Evolutionary conservation across 2,113 vertebrate species (phyloP).

Genomic region (Notothenia rossii): DNA sequence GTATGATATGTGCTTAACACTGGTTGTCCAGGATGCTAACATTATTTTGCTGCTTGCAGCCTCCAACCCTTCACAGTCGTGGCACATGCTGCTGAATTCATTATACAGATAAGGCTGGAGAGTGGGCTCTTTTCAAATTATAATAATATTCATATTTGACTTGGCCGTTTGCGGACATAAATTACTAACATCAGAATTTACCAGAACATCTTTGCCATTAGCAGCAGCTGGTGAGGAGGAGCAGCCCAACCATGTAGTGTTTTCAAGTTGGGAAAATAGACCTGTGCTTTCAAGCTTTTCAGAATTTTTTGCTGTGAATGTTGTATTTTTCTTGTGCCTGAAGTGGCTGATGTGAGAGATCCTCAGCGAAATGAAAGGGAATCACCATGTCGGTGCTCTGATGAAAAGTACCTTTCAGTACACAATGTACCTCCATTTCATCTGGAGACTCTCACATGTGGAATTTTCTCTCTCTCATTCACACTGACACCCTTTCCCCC

Average conservation of each 20-base stretch:
- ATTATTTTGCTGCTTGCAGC: not conserved
- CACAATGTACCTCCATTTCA: slow-evolving; percentile 31
- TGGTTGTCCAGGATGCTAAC: not conserved
- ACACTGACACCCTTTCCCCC: not conserved
- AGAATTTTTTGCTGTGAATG: slow-evolving; percentile 25
- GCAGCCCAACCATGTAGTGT: slow-evolving; percentile 31
- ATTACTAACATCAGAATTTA: not conserved
- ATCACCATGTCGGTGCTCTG: slow-evolving; percentile 25
- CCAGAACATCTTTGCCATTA: not conserved
- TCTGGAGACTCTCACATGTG: slow-evolving; percentile 14
- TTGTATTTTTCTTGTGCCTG: slow-evolving; percentile 29
- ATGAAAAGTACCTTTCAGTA: slow-evolving; percentile 48
- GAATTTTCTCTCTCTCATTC: slow-evolving; percentile 3
- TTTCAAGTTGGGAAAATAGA: slow-evolving; percentile 27
- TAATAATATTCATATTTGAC: not conserved
- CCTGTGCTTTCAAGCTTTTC: slow-evolving; percentile 49
- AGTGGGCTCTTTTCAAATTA: not conserved
- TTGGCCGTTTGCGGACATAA: not conserved
- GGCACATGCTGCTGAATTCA: slow-evolving; percentile 9
- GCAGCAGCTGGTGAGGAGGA: slow-evolving; percentile 20
- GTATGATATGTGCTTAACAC: not conserved
- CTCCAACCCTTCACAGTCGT: not conserved
- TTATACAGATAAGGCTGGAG: slow-evolving; percentile 1
- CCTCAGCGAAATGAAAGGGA: slow-evolving; percentile 37
- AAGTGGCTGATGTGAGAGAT: slow-evolving; percentile 54